Percentiles rank a stretch among this genome's conserved stretches.
Evolutionary conservation across 2,888 invertebrate genomes (phyloP).

Genomic region (Melanotus villosus): DNA sequence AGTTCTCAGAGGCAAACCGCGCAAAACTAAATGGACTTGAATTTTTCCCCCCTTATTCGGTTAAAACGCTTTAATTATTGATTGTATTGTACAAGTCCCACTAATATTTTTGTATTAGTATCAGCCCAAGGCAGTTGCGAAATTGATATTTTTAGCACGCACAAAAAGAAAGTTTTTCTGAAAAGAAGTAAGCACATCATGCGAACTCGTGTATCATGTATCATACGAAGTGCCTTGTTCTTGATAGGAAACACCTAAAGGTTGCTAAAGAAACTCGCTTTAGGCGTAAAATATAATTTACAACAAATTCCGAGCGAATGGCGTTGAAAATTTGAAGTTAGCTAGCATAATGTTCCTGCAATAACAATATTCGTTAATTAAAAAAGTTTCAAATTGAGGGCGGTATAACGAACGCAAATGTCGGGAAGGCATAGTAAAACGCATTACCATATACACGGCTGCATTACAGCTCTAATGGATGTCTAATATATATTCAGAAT

Average conservation of each 20-base stretch:
- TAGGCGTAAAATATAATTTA: constrained; percentile 4
- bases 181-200: background rate
- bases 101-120: too few species aligned
- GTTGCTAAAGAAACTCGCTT: background rate
- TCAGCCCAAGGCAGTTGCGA: too few species aligned
- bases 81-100: too few species aligned
- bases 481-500: constrained; percentile 46
- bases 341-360: constrained; percentile 1
- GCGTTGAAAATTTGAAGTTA: constrained; percentile 4
- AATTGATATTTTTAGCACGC: too few species aligned
- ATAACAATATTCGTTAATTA: constrained; percentile 41
- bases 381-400: constrained; percentile 38
- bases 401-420: constrained; percentile 23
- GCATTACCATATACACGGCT: constrained; percentile 41
- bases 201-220: constrained; percentile 8
- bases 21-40: too few species aligned
- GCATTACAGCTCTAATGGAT: constrained; percentile 44
- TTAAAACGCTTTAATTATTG: too few species aligned
- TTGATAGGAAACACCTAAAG: background rate
- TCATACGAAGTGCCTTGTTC: constrained; percentile 3
- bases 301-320: constrained; percentile 2
- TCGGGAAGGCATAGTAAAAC: constrained; percentile 30
- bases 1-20: too few species aligned
- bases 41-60: too few species aligned
- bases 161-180: background rate